Conservation (phyloP, 2,113 vertebrate species). For the Pollachius pollachius region DNA sequence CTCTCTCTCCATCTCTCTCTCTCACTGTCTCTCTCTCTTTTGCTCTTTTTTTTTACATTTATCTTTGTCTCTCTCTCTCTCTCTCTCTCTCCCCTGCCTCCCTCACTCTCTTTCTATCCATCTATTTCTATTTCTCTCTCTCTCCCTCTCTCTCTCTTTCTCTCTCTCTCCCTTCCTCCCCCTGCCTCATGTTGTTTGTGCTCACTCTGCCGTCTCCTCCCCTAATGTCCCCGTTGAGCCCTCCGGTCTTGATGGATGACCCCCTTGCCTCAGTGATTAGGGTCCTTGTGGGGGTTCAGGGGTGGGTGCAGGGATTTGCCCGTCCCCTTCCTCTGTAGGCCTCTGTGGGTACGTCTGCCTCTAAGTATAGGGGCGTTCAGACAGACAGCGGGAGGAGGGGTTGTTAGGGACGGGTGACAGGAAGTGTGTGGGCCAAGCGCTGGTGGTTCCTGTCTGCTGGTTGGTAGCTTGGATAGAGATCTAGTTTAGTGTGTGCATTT, state of each 20-base stretch:
- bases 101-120: conserved; percentile 22
- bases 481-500: too few relatives aligned
- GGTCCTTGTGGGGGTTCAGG: conserved; percentile 41
- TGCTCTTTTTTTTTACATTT: conserved; percentile 19
- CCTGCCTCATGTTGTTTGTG: conserved; percentile 52
- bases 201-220: conserved; percentile 58
- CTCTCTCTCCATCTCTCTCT: not conserved
- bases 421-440: conserved; percentile 44
- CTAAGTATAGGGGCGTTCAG: conserved; percentile 42
- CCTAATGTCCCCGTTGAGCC: conserved; percentile 66
- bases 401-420: conserved; percentile 64
- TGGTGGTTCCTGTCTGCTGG: not conserved
- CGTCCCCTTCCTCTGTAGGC: not conserved
- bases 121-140: conserved; percentile 23
- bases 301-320: conserved; percentile 51
- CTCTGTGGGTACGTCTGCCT: conserved; percentile 40
- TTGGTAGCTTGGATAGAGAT: too few relatives aligned
- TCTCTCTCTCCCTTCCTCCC: conserved; percentile 4
- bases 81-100: conserved; percentile 1
- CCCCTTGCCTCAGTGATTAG: conserved; percentile 66
- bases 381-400: conserved; percentile 48
- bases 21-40: too few relatives aligned
- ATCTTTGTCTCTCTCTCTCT: not conserved
- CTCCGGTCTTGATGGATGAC: conserved; percentile 66
- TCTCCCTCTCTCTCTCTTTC: conserved; percentile 22